Percentiles rank a stretch among this genome's conserved stretches.
These are phyloP conservation scores for Apotomis betuletana DNA, from an alignment of 2,888 invertebrate genomes.

Conservation along the genomic window DNA sequence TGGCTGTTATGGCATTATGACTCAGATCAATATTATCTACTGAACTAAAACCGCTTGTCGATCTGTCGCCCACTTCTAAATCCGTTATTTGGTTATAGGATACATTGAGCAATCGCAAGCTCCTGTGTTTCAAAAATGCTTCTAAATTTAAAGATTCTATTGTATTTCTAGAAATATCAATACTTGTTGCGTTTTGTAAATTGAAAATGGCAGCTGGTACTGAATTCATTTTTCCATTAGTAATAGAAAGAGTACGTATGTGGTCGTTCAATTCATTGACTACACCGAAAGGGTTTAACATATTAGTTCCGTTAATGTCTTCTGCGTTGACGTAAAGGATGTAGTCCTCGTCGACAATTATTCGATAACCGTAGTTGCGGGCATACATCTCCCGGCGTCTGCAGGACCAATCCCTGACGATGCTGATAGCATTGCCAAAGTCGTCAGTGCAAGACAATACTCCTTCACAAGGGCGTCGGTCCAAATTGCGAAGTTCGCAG, in stretches of 20 bases:
- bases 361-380: constrained; percentile 8
- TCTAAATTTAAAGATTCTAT: constrained; percentile 25
- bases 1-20: constrained; percentile 24
- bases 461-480: constrained; percentile 7
- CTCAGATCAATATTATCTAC: constrained; percentile 29
- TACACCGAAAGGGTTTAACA: not conserved
- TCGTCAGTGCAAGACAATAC: constrained; percentile 9
- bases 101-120: constrained; percentile 14
- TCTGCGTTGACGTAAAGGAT: constrained; percentile 14
- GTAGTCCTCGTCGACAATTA: constrained; percentile 17
- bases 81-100: constrained; percentile 25
- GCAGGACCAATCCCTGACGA: constrained; percentile 25
- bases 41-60: not conserved
- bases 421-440: not conserved
- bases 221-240: constrained; percentile 22
- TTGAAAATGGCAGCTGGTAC: constrained; percentile 18
- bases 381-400: constrained; percentile 25
- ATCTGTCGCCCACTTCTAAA: constrained; percentile 12
- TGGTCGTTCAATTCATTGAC: constrained; percentile 15
- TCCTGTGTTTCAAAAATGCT: not conserved
- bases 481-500: constrained; percentile 6
- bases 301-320: constrained; percentile 1
- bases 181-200: not conserved
- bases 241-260: constrained; percentile 15
- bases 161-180: constrained; percentile 23